A percentile compares a stretch with the other conserved stretches of the same genome.
Conservation (phyloP, 1,140 invertebrate genomes). For the Tetramorium simillimum region DNA sequence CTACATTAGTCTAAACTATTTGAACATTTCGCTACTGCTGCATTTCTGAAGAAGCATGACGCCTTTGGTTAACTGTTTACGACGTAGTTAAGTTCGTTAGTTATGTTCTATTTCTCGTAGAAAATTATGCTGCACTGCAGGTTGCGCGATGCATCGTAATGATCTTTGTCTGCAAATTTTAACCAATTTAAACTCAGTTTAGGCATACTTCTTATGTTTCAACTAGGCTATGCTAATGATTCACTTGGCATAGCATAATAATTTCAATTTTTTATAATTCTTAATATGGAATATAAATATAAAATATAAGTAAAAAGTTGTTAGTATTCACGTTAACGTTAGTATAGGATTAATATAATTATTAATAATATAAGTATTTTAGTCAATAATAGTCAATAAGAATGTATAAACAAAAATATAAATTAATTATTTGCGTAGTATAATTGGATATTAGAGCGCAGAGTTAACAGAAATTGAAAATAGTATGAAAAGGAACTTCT, state of each 20-base stretch:
- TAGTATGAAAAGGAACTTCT: background rate
- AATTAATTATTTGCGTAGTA: background rate
- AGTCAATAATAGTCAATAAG: background rate
- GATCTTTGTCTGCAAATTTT: slow-evolving; percentile 5
- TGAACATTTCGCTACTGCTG: background rate
- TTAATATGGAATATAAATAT: background rate
- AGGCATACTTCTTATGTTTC: slow-evolving; percentile 5
- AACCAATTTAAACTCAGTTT: slow-evolving; percentile 16
- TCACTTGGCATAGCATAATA: background rate
- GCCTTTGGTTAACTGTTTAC: slow-evolving; percentile 12
- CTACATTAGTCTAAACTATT: background rate
- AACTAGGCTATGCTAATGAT: slow-evolving; percentile 4
- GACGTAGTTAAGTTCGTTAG: slow-evolving; percentile 9
- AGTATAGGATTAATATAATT: background rate
- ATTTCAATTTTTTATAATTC: background rate
- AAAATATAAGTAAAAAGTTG: background rate
- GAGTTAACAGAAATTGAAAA: background rate
- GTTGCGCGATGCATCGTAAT: background rate
- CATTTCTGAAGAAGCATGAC: background rate
- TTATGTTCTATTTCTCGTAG: background rate
- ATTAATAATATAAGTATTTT: background rate
- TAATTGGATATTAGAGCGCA: background rate
- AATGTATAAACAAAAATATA: background rate
- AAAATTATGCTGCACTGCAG: background rate
- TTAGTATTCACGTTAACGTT: background rate